Conservation (phyloP, 2,888 invertebrate genomes). For the Catonia carolina region DNA sequence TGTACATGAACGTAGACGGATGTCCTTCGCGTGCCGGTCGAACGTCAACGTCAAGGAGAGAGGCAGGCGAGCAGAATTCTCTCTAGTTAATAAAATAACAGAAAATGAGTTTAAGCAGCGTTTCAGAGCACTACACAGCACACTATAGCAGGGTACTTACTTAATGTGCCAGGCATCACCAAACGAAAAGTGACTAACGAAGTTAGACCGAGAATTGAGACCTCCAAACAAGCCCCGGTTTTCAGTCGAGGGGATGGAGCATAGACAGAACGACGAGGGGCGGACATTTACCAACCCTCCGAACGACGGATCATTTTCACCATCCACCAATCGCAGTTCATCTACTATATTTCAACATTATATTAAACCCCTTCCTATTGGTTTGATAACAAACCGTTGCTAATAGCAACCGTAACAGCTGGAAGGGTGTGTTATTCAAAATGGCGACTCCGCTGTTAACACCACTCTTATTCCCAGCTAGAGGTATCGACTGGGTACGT, state of each 20-base stretch:
- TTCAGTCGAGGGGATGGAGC: conserved; percentile 13
- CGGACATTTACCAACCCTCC: conserved; percentile 9
- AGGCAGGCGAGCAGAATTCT: neutral
- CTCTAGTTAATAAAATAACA: conserved; percentile 27
- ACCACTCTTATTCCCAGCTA: too few species aligned
- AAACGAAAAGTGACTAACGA: conserved; percentile 59
- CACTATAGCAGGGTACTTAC: conserved; percentile 25
- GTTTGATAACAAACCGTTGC: conserved; percentile 2
- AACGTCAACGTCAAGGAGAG: conserved; percentile 15
- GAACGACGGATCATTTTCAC: conserved; percentile 33
- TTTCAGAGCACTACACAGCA: conserved; percentile 14
- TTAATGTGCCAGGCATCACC: conserved; percentile 49
- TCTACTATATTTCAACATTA: conserved; percentile 54
- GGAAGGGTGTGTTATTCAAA: conserved; percentile 13
- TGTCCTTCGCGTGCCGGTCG: too few species aligned
- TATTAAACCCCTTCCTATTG: conserved; percentile 2
- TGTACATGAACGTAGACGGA: too few species aligned
- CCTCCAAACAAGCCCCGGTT: conserved; percentile 26
- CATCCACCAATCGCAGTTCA: conserved; percentile 39
- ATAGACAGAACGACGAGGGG: conserved; percentile 14
- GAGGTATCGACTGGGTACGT: too few species aligned
- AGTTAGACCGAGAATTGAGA: conserved; percentile 45
- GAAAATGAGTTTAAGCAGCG: conserved; percentile 26
- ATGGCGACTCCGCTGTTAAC: conserved; percentile 8
- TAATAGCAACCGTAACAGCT: neutral